phyloP scores from a whole-genome alignment of 2,888 invertebrate genomes.

The Drosophila anomalata region DNA sequence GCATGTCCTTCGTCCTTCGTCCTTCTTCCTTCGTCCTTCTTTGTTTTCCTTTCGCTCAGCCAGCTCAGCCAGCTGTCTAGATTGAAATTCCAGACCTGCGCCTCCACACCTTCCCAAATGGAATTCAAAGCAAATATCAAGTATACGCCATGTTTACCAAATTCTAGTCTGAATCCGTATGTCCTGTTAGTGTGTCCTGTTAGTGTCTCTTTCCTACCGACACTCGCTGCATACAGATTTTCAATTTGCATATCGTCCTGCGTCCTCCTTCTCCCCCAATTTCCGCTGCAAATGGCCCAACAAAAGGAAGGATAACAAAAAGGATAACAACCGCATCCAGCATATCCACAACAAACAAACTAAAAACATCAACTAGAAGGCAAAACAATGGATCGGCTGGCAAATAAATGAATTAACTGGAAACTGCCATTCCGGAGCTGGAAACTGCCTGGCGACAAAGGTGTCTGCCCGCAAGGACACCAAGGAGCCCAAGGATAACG shows the following conservation, averaged over 20 bases:
- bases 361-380: slow-evolving; percentile 56
- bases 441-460: background rate
- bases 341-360: slow-evolving; percentile 50
- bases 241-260: slow-evolving; percentile 58
- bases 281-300: slow-evolving; percentile 38
- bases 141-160: background rate
- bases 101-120: background rate
- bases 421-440: background rate
- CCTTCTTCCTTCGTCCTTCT: background rate
- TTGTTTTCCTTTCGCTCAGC: slow-evolving; percentile 5
- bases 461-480: too few relatives aligned
- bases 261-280: slow-evolving; percentile 20
- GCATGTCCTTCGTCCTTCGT: background rate
- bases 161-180: background rate
- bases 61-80: slow-evolving; percentile 32
- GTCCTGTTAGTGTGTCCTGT: background rate
- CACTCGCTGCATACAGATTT: slow-evolving; percentile 53
- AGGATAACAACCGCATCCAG: slow-evolving; percentile 13
- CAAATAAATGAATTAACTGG: slow-evolving; percentile 19
- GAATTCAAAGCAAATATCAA: background rate
- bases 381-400: slow-evolving; percentile 33
- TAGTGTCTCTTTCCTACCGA: background rate
- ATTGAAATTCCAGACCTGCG: slow-evolving; percentile 44
- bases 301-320: slow-evolving; percentile 46
- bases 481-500: too few relatives aligned